These are phyloP conservation scores for Meloe dianella DNA, from an alignment of 2,888 invertebrate species.

Conservation along the genomic window DNA sequence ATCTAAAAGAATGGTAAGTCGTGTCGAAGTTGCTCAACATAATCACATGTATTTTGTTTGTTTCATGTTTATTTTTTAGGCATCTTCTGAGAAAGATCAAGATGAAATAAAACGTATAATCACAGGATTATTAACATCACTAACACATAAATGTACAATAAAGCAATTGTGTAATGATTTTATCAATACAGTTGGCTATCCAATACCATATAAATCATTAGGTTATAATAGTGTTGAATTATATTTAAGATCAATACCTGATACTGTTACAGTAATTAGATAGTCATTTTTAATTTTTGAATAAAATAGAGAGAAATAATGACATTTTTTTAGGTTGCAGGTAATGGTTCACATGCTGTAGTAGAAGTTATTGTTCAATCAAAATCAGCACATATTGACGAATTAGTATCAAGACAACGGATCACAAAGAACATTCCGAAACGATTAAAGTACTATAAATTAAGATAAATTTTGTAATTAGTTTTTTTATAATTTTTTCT, in stretches of 20 bases:
- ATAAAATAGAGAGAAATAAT: too few species aligned
- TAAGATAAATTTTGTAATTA: too few species aligned
- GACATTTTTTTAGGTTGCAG: constrained; percentile 42
- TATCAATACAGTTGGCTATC: constrained; percentile 40
- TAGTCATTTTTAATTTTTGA: too few species aligned
- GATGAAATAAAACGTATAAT: constrained; percentile 39
- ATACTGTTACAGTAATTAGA: constrained; percentile 41
- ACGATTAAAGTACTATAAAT: background rate
- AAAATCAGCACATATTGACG: constrained; percentile 48
- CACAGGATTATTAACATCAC: constrained; percentile 45
- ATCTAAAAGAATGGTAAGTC: too few species aligned
- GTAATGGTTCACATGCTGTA: constrained; percentile 40
- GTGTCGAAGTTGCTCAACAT: too few species aligned
- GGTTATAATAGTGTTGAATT: constrained; percentile 42
- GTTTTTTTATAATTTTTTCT: too few species aligned
- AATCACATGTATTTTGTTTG: too few species aligned
- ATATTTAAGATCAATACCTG: constrained; percentile 45
- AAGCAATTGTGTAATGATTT: constrained; percentile 44
- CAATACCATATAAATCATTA: constrained; percentile 43
- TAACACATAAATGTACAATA: constrained; percentile 39
- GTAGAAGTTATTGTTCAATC: constrained; percentile 39
- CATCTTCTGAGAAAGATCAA: too few species aligned
- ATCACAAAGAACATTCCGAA: background rate
- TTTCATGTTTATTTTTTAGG: too few species aligned
- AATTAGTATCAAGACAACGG: constrained; percentile 47